These are phyloP conservation scores for Pyralis farinalis DNA, from an alignment of 2,888 invertebrate species.

Conservation along the genomic window DNA sequence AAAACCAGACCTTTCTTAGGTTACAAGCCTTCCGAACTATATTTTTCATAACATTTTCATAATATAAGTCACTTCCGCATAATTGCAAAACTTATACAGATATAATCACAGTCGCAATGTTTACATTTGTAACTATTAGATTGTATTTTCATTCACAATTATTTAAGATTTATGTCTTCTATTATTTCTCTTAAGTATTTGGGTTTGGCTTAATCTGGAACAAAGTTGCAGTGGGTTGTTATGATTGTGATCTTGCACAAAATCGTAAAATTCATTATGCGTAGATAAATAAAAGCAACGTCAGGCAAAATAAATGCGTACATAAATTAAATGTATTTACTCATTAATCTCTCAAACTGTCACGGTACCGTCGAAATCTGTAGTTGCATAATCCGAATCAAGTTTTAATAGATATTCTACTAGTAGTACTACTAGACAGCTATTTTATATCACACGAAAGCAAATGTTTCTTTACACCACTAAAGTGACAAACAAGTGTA, in stretches of 20 bases:
- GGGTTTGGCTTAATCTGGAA: background rate
- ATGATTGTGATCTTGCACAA: background rate
- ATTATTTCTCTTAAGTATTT: background rate
- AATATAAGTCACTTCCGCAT: too few relatives aligned
- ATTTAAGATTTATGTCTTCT: background rate
- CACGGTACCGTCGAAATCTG: conserved; percentile 6
- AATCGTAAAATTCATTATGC: background rate
- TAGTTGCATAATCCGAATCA: conserved; percentile 1
- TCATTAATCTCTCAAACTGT: conserved; percentile 10
- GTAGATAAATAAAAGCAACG: conserved; percentile 3
- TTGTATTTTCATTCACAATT: too few relatives aligned
- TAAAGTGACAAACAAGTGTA: too few relatives aligned
- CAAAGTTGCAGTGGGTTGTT: background rate
- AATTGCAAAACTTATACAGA: too few relatives aligned
- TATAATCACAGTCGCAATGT: too few relatives aligned
- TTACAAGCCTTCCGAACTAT: too few relatives aligned
- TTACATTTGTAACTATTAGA: too few relatives aligned
- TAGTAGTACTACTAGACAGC: background rate
- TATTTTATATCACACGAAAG: background rate
- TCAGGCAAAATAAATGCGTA: conserved; percentile 5
- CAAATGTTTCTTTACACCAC: background rate
- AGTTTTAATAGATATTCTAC: conserved; percentile 4
- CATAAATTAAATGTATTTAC: conserved; percentile 10
- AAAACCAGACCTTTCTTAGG: too few relatives aligned
- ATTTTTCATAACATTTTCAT: too few relatives aligned